Evolutionary conservation across 1,140 invertebrate genomes (phyloP), one percentile per base, ranked within the genome.

Genomic region (Rhopalosiphum maidis): DNA sequence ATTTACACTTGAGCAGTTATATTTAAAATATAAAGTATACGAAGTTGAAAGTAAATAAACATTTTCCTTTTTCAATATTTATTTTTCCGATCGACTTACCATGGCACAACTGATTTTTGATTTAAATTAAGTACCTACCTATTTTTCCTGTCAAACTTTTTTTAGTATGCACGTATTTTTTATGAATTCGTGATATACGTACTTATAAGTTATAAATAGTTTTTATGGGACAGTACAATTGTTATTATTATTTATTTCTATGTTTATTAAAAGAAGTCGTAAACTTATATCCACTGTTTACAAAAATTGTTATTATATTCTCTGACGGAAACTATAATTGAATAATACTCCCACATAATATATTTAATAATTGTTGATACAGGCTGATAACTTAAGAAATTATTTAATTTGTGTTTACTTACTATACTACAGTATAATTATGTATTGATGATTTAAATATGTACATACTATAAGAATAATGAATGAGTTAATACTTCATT

Each of bases 21-120:
- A n/a, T 77, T 77, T 77, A 77, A n/a, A 77, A n/a, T n/a, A 77
- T 77, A 77, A 68, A 77, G 15, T n/a, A 77, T 77, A 77, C 30
- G 18, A 77, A 77, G 30, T 77, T 77, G 15, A n/a, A n/a, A 77
- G 30, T 77, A 77, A 77, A 35, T 77, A n/a, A 21, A n/a, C 15
- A 77, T 77, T n/a, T 77, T 35, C n/a, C 25, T 77, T 68, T n/a
- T 77, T 77, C 15, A 77, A 77, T 77, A 77, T 77, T 77, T 77
- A n/a, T 77, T 77, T 35, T 77, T 77, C 15, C n/a, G 60, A 77
- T 77, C 5, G 30, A 77, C 30, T 21, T n/a, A 77, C 15, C 4
- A 30, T 77, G n/a, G 23, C n/a, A 77, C 30, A 77, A 18, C 30
- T n/a, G n/a, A n/a, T 77, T 77, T n/a, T 35, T n/a, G 30, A n/a